Evolutionary conservation across 1,140 invertebrate genomes (phyloP).

Genomic region (Ips nitidus): DNA sequence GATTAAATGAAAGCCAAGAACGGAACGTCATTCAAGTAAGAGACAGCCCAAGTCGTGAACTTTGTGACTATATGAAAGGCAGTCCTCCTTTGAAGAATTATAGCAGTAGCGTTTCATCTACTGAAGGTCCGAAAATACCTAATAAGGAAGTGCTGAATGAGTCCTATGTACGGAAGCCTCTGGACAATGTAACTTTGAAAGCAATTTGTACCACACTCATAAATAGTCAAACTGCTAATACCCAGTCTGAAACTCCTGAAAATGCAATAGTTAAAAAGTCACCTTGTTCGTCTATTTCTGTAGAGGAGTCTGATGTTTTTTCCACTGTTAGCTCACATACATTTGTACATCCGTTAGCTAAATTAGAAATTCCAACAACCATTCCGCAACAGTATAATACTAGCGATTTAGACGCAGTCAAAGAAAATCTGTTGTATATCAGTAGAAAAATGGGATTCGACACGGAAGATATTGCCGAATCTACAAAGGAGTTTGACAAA

Average conservation of each 20-base stretch:
- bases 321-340: constrained; percentile 7
- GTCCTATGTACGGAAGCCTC: constrained; percentile 8
- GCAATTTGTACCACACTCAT: not conserved
- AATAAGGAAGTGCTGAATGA: constrained; percentile 15
- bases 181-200: constrained; percentile 11
- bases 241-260: too few species aligned
- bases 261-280: not conserved
- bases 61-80: constrained; percentile 7
- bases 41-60: not conserved
- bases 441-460: constrained; percentile 18
- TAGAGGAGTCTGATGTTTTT: constrained; percentile 3
- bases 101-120: not conserved
- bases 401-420: not conserved
- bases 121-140: constrained; percentile 2
- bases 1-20: not conserved
- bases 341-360: constrained; percentile 7
- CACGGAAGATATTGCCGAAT: not conserved
- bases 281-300: not conserved
- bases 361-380: constrained; percentile 3
- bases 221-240: too few species aligned
- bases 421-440: constrained; percentile 8
- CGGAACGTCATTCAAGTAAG: not conserved
- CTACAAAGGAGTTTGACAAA: not conserved
- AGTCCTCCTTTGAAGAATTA: not conserved
- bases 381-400: constrained; percentile 15